Conservation (phyloP, 2,113 vertebrate species). For the Leucoraja erinaceus region DNA sequence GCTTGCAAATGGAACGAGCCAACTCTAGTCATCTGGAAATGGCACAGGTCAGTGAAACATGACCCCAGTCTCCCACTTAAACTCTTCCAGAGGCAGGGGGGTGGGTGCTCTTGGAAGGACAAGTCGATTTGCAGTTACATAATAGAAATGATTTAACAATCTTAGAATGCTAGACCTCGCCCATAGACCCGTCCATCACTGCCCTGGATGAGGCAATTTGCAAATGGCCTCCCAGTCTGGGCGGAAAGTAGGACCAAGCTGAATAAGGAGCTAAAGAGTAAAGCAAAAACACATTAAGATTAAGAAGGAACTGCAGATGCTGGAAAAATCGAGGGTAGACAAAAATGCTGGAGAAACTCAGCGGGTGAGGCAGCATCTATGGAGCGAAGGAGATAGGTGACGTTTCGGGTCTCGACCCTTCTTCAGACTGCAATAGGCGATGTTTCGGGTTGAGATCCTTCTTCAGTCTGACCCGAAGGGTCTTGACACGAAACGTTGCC, state of each 20-base stretch:
- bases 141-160: not conserved
- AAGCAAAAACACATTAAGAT: no score
- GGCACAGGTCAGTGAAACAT: not conserved
- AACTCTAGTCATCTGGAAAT: not conserved
- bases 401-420: no score
- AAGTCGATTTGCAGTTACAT: not conserved
- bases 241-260: not conserved
- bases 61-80: not conserved
- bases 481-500: no score
- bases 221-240: not conserved
- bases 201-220: no score
- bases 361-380: no score
- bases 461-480: no score
- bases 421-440: no score
- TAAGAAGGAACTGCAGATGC: no score
- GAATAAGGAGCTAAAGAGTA: not conserved
- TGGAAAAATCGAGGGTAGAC: no score
- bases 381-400: no score
- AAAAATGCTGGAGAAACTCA: no score
- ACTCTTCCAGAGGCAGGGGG: not conserved
- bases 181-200: not conserved
- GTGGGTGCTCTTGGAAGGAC: not conserved
- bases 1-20: not conserved
- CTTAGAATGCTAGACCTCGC: not conserved
- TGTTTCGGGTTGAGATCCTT: no score